A percentile compares a stretch with the other conserved stretches of the same genome.
Conservation (phyloP, 2,113 vertebrate genomes). For the Sigmodon hispidus region DNA sequence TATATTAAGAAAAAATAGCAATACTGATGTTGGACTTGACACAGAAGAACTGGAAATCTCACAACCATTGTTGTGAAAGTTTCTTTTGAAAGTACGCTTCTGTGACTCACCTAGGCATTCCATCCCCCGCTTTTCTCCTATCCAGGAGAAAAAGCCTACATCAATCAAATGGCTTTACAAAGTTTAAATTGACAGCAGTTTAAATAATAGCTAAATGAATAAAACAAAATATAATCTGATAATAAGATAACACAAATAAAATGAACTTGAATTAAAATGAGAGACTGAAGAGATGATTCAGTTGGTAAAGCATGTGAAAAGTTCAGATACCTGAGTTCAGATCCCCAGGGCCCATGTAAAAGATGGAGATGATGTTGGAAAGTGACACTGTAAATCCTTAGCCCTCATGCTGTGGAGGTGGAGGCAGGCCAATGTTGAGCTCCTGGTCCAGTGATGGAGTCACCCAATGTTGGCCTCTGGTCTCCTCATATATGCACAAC, state of each 20-base stretch:
- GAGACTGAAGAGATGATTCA: not conserved
- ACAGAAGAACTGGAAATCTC: not conserved
- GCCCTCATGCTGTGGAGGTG: too few relatives aligned
- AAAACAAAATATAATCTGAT: not conserved
- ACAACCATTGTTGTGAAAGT: not conserved
- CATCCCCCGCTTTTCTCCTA: not conserved
- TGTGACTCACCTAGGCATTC: not conserved
- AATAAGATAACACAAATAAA: slow-evolving; percentile 8
- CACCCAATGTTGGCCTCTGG: not conserved
- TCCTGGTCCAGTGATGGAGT: not conserved
- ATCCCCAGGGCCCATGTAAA: not conserved
- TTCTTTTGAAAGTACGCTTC: not conserved
- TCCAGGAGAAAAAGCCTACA: not conserved
- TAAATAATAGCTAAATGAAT: not conserved
- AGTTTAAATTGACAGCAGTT: not conserved
- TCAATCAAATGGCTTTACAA: not conserved
- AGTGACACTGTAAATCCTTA: not conserved
- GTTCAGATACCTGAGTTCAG: not conserved
- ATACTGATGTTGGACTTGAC: not conserved
- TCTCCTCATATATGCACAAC: not conserved
- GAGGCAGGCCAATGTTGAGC: not conserved
- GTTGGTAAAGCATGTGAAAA: not conserved
- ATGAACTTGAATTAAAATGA: not conserved
- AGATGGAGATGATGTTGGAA: too few relatives aligned
- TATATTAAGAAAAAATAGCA: not conserved